Percentiles rank a stretch among this genome's conserved stretches.
Conservation (phyloP, 2,113 vertebrate genomes). For the Suricata suricatta region DNA sequence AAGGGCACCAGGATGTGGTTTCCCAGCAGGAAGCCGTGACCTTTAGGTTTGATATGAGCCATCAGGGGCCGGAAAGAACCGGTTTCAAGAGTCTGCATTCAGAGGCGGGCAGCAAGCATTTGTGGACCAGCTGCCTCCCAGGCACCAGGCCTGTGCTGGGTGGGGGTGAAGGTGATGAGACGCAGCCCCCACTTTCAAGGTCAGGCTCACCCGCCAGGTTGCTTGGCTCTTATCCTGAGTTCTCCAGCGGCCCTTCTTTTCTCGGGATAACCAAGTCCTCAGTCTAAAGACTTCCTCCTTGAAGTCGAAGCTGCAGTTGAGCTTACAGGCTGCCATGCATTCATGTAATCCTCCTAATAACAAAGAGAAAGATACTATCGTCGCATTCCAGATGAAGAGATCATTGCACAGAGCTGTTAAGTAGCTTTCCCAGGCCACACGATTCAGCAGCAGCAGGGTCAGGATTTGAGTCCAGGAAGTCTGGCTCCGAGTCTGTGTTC, state of each 20-base stretch:
- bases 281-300: neutral
- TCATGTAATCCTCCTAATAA: neutral
- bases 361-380: neutral
- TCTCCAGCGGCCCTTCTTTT: neutral
- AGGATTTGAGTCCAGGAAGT: slow-evolving; percentile 9
- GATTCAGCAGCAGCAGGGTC: neutral
- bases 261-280: neutral
- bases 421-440: slow-evolving; percentile 1
- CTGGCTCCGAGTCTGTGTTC: neutral
- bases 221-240: neutral
- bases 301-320: neutral
- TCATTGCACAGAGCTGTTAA: neutral
- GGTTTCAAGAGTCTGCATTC: neutral
- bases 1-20: slow-evolving; percentile 35
- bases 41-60: slow-evolving; percentile 2
- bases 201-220: neutral
- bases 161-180: neutral
- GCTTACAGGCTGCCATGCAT: neutral
- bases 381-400: neutral
- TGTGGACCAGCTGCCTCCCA: neutral
- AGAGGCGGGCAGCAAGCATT: neutral
- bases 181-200: neutral
- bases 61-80: neutral
- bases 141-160: neutral
- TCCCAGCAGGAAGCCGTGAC: slow-evolving; percentile 32